phyloP scores from a whole-genome alignment of 1,140 invertebrate species.

The Zophobas atratus region DNA sequence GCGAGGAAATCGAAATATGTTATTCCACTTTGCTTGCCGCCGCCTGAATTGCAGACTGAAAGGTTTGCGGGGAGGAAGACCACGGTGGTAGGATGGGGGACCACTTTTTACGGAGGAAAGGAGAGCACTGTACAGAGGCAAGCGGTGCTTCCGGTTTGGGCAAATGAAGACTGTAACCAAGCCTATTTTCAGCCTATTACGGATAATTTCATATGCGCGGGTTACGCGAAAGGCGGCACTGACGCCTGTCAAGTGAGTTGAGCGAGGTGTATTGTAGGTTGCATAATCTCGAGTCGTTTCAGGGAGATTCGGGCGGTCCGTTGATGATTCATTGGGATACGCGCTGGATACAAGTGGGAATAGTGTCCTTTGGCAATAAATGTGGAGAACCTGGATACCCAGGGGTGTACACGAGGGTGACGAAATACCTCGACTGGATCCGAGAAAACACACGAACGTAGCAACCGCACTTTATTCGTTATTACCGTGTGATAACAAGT shows the following conservation, averaged over 20 bases:
- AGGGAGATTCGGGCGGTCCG: slow-evolving; percentile 87
- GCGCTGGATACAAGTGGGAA: slow-evolving; percentile 88
- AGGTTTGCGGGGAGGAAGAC: slow-evolving; percentile 80
- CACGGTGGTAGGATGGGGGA: slow-evolving; percentile 95
- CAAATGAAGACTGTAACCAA: slow-evolving; percentile 90
- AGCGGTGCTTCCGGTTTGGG: slow-evolving; percentile 90
- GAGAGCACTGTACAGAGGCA: slow-evolving; percentile 88
- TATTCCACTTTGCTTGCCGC: slow-evolving; percentile 90
- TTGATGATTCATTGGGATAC: slow-evolving; percentile 84
- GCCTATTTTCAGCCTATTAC: slow-evolving; percentile 95
- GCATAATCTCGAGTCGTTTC: slow-evolving; percentile 54
- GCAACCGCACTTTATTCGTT: slow-evolving; percentile 1
- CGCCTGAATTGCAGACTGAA: slow-evolving; percentile 71
- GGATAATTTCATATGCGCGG: slow-evolving; percentile 91
- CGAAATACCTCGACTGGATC: slow-evolving; percentile 76
- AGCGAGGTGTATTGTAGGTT: slow-evolving; percentile 7
- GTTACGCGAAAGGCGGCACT: slow-evolving; percentile 90
- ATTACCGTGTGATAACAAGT: slow-evolving; percentile 2
- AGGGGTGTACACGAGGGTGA: slow-evolving; percentile 83
- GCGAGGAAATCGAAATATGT: slow-evolving; percentile 87
- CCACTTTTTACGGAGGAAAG: slow-evolving; percentile 87
- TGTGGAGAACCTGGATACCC: slow-evolving; percentile 91
- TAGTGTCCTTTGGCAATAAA: slow-evolving; percentile 94
- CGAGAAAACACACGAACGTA: slow-evolving; percentile 67
- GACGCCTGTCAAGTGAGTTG: slow-evolving; percentile 89